These are phyloP conservation scores for Heliothis peltigera DNA, from an alignment of 2,888 invertebrate species.

Conservation along the genomic window DNA sequence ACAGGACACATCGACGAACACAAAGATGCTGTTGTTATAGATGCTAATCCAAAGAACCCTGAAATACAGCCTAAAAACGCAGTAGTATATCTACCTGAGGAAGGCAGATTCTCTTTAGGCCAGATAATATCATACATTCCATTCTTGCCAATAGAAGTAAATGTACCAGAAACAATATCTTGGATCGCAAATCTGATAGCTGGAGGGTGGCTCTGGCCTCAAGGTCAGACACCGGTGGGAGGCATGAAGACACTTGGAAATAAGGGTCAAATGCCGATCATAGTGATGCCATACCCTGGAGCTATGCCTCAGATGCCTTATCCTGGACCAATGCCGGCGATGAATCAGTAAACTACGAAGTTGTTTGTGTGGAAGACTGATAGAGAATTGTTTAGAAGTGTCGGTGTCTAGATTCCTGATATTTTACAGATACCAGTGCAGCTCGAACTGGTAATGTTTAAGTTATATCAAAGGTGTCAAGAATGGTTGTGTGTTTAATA, in stretches of 20 bases:
- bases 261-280: slow-evolving; percentile 68
- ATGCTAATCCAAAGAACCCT: slow-evolving; percentile 66
- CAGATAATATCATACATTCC: slow-evolving; percentile 87
- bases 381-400: slow-evolving; percentile 13
- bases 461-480: slow-evolving; percentile 18
- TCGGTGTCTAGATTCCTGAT: slow-evolving; percentile 5
- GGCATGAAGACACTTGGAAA: slow-evolving; percentile 67
- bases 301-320: slow-evolving; percentile 64
- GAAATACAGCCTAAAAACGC: slow-evolving; percentile 45
- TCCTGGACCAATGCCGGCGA: slow-evolving; percentile 47
- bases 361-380: slow-evolving; percentile 43
- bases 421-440: background rate
- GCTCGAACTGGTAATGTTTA: background rate
- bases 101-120: slow-evolving; percentile 77
- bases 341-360: slow-evolving; percentile 22
- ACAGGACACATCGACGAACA: slow-evolving; percentile 67
- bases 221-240: slow-evolving; percentile 49
- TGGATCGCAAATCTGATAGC: slow-evolving; percentile 80
- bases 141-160: slow-evolving; percentile 91
- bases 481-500: slow-evolving; percentile 39
- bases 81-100: slow-evolving; percentile 67
- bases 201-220: slow-evolving; percentile 75
- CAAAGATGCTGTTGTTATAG: slow-evolving; percentile 75
- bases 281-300: slow-evolving; percentile 71
- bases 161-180: slow-evolving; percentile 90